Evolutionary conservation across 2,888 invertebrate genomes (phyloP).

Genomic region (Bimastos eiseni): DNA sequence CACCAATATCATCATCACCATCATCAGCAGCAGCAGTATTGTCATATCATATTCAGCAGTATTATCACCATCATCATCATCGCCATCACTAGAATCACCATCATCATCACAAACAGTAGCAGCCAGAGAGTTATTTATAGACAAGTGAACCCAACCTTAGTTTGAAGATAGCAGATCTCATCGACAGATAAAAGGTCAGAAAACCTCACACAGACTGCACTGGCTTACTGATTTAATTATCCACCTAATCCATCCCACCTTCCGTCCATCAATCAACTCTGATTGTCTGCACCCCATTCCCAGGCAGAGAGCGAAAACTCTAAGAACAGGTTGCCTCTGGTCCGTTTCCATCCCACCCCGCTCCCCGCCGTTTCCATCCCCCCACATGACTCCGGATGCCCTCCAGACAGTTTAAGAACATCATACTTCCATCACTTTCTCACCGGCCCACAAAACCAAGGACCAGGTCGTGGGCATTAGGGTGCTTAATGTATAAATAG

Average conservation of each 20-base stretch:
- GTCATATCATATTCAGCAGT: too few relatives aligned
- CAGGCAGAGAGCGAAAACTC: background rate
- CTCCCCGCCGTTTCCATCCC: background rate
- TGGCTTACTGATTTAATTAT: background rate
- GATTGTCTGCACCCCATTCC: background rate
- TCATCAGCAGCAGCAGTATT: background rate
- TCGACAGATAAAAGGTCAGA: background rate
- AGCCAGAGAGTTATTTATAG: background rate
- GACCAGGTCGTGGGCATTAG: too few relatives aligned
- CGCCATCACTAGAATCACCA: too few relatives aligned
- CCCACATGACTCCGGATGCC: background rate
- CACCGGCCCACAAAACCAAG: background rate
- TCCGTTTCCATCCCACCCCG: too few relatives aligned
- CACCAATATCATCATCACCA: too few relatives aligned
- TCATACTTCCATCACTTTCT: background rate
- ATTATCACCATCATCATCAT: too few relatives aligned
- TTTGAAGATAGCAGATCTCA: background rate
- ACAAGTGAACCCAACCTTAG: background rate
- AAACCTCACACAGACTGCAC: background rate
- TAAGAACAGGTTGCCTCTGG: too few relatives aligned
- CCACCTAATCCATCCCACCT: background rate
- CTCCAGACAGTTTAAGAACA: background rate
- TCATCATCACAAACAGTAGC: too few relatives aligned
- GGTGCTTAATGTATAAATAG: too few relatives aligned
- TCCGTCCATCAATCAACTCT: constrained; percentile 5